These are phyloP conservation scores for Anguilla japonica DNA, from an alignment of 2,113 vertebrate genomes.

Conservation along the genomic window DNA sequence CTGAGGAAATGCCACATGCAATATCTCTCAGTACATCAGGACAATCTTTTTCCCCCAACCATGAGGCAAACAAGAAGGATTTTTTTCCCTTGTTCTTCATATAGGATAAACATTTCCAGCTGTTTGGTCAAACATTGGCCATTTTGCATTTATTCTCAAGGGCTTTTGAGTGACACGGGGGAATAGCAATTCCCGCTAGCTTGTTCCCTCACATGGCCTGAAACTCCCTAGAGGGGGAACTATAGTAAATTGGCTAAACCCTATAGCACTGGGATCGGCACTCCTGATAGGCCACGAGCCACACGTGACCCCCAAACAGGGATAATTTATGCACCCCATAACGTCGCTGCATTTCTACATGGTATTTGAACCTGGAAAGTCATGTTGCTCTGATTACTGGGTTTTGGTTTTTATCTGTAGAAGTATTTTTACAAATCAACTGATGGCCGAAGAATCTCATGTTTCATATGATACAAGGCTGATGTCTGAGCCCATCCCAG, in stretches of 20 bases:
- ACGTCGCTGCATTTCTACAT: not conserved
- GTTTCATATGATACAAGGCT: too few species aligned
- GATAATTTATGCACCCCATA: not conserved
- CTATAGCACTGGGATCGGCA: too few species aligned
- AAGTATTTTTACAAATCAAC: too few species aligned
- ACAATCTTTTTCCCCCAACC: not conserved
- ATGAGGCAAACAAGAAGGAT: not conserved
- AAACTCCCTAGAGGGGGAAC: constrained; percentile 51
- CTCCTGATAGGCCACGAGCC: not conserved
- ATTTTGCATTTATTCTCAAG: constrained; percentile 39
- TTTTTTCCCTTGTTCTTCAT: constrained; percentile 28
- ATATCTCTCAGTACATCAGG: not conserved
- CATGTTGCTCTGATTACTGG: not conserved
- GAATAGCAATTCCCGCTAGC: constrained; percentile 23
- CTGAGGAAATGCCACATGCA: not conserved
- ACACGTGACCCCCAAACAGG: not conserved
- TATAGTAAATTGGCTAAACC: constrained; percentile 27
- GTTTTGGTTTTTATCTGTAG: too few species aligned
- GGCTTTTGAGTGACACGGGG: not conserved
- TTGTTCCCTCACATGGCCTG: constrained; percentile 51
- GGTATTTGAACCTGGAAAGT: not conserved
- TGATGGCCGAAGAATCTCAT: too few species aligned
- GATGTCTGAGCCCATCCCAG: too few species aligned
- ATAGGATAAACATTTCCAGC: constrained; percentile 47
- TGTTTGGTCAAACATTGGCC: constrained; percentile 57